Evolutionary conservation across 2,888 invertebrate species (phyloP), one percentile per base, ranked within the genome.

Genomic region (Heliconius charithonia): DNA sequence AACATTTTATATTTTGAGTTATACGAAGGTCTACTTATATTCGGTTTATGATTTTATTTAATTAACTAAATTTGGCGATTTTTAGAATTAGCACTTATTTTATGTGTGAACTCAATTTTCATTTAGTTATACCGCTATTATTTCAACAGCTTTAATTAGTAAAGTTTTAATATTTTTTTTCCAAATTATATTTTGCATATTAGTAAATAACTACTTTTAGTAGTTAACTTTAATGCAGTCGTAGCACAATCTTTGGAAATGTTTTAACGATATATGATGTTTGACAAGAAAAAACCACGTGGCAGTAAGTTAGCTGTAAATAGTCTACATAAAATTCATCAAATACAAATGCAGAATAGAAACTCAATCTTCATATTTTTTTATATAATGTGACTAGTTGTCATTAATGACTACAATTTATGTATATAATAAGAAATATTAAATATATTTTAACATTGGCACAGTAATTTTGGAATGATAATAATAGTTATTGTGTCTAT

Each of bases 391-490:
- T 72, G 59, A 72, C n/a, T 59, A 72, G 72, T 12, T 16, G 72
- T 59, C 56, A 29, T n/a, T n/a, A n/a, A 72, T 25, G 9, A 37
- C n/a, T 16, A 56, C 27, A 41, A 51, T 51, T 29, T 22, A 29
- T 29, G 56, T 56, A n/a, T 32, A 72, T 3, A 37, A 7, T 37
- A 37, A 7, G 9, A 37, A 9, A 37, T 37, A 37, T 37, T 37
- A 37, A 32, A 37, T 25, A 59, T 32, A 72, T 32, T 32, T 32
- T 22, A 59, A 72, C 32, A 59, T 59, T 72, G 72, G 32, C 72
- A 72, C 59, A n/a, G 16, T 37, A 56, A 32, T 32, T 59, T 72
- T 59, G 72, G 59, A 72, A 72, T 59, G n/a, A 56, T 51, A 51
- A 70, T 51, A 37, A 37, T 37, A 37, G 32, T 9, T 37, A 37